Evolutionary conservation across 1,140 invertebrate genomes (phyloP).

Genomic region (Diachasma alloeum): DNA sequence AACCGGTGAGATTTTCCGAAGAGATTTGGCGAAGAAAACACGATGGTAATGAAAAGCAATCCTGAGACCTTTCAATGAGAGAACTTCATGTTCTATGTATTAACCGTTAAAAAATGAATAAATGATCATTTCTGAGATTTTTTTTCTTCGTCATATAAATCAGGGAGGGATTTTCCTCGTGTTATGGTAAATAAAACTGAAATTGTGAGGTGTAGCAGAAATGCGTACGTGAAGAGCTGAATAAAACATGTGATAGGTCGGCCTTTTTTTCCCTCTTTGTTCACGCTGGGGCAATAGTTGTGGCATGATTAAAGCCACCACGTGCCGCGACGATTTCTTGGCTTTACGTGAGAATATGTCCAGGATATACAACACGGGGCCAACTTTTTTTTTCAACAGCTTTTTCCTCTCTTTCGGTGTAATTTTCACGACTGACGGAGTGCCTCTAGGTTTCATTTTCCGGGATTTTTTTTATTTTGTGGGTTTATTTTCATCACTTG

Average conservation of each 20-base stretch:
- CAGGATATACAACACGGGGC: background rate
- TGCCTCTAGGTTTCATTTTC: background rate
- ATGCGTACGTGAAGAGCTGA: conserved; percentile 11
- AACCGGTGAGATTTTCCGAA: background rate
- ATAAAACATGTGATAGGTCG: conserved; percentile 15
- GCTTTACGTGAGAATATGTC: conserved; percentile 16
- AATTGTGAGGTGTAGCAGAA: background rate
- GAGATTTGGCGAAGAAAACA: background rate
- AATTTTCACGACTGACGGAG: background rate
- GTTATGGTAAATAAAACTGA: background rate
- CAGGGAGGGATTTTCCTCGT: background rate
- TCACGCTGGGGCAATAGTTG: conserved; percentile 19
- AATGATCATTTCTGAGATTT: background rate
- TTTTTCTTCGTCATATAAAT: background rate
- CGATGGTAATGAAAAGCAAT: conserved; percentile 11
- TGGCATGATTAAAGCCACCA: conserved; percentile 21
- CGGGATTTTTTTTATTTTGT: background rate
- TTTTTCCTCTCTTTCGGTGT: background rate
- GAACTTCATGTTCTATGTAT: background rate
- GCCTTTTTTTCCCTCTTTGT: conserved; percentile 7
- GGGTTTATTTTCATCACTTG: background rate
- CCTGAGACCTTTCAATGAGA: conserved; percentile 11
- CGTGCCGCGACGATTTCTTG: conserved; percentile 14
- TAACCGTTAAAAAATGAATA: background rate
- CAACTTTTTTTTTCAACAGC: background rate